Evolutionary conservation across 1,140 invertebrate genomes (phyloP), one percentile per base, ranked within the genome.

Genomic region (Odontomachus brunneus): DNA sequence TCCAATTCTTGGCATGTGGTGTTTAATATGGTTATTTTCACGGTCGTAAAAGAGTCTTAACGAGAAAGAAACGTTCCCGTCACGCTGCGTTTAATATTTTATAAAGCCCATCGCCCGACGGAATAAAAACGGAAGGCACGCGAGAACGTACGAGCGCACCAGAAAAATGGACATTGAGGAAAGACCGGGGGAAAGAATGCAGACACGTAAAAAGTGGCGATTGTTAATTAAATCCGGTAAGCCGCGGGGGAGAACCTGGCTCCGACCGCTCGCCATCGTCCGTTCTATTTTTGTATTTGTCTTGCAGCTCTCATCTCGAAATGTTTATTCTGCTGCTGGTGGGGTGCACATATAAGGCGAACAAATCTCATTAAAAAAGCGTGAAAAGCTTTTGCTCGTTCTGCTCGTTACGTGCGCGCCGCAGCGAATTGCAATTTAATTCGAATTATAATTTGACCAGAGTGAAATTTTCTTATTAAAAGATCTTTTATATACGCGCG

Each of bases 161-260:
- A 73, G 51, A 44, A 55, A 75, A 72, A 82, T 49, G 51, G 63
- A 59, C 24, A 49, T 57, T 73, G 80, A 53, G 72, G 78, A 59
- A 73, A 60, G 57, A 74, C 60, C 38, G 17, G 22, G 33, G 26
- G 51, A 73, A 81, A 55, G 59, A 71, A 81, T 69, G 65, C 84
- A 90, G 87, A 89, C 89, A 85, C 80, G 85, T 89, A 91, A 91
- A 91, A 91, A 91, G 90, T 91, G 71, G 74, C 85, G 83, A 91
- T 91, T 91, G 90, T 91, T 91, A 92, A 92, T 92, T 92, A 91
- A 92, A 90, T 90, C 85, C 80, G 74, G 60, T 88, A 86, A 91
- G 89, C 88, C 86, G 81, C 51, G 75, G 60, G 55, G 74, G 29
- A n/a, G n/a, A 63, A 65, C 65, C 63, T 69, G 62, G 63, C 66